Conservation (phyloP, 2,113 vertebrate species). For the Anhinga rufa region DNA sequence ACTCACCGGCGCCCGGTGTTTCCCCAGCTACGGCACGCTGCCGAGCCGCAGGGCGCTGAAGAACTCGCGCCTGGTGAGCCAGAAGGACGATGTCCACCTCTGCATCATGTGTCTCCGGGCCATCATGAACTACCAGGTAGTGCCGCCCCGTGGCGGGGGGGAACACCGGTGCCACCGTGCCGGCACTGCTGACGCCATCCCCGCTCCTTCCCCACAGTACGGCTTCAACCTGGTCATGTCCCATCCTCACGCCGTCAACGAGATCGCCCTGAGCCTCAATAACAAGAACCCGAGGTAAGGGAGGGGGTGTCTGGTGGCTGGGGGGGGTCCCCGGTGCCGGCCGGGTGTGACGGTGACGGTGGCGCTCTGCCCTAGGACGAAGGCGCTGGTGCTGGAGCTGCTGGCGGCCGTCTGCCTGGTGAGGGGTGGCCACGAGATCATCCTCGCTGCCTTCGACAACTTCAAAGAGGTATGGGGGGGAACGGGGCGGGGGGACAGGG, state of each 20-base stretch:
- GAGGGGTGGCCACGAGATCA: conserved; percentile 96
- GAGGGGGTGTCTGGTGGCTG: neutral
- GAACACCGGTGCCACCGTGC: accelerated
- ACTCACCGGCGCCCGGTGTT: neutral
- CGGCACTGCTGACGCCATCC: accelerated
- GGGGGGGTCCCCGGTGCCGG: neutral
- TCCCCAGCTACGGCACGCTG: conserved; percentile 82
- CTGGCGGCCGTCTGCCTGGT: conserved; percentile 96
- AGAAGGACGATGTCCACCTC: conserved; percentile 96
- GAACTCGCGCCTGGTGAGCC: conserved; percentile 93
- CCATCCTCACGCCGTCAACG: conserved; percentile 93
- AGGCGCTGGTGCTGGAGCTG: conserved; percentile 94
- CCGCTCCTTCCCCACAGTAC: conserved; percentile 71
- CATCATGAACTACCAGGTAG: conserved; percentile 99
- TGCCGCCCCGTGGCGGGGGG: accelerated
- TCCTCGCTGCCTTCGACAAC: conserved; percentile 96
- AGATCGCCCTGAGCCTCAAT: conserved; percentile 96
- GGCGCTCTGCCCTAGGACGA: conserved; percentile 77
- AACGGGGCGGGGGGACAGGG: neutral
- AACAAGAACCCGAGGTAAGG: conserved; percentile 94
- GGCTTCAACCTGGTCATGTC: conserved; percentile 99
- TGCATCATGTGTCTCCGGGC: conserved; percentile 97
- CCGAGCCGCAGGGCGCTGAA: conserved; percentile 90
- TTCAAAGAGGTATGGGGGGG: conserved; percentile 88
- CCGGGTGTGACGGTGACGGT: neutral